These are phyloP conservation scores for Ormyrus labotus DNA, from an alignment of 2,888 invertebrate genomes.

Conservation along the genomic window DNA sequence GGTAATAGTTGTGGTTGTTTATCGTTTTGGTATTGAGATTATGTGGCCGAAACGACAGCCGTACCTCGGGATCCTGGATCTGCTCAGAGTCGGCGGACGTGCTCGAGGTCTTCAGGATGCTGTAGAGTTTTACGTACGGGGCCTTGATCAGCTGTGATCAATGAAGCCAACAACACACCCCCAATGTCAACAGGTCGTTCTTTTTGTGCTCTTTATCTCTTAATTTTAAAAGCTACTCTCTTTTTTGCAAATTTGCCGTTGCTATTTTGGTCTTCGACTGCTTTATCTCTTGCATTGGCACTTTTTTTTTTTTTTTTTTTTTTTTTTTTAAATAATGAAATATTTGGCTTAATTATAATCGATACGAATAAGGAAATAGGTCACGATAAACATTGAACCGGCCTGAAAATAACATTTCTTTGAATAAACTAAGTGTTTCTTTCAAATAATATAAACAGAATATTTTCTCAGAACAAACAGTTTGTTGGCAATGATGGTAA, in stretches of 20 bases:
- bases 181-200: constrained; percentile 58
- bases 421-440: neutral
- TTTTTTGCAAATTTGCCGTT: neutral
- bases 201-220: constrained; percentile 2
- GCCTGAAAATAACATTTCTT: neutral
- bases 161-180: constrained; percentile 60
- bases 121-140: constrained; percentile 97
- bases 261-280: too few relatives aligned
- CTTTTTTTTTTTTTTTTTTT: too few relatives aligned
- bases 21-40: constrained; percentile 25
- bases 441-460: too few relatives aligned
- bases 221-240: constrained; percentile 24
- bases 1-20: constrained; percentile 52
- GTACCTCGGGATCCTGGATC: constrained; percentile 75
- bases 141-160: constrained; percentile 93
- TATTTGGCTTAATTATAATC: too few relatives aligned
- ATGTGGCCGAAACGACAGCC: constrained; percentile 56
- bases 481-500: constrained; percentile 14
- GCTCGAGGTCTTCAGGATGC: constrained; percentile 95
- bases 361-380: too few relatives aligned
- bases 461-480: constrained; percentile 10
- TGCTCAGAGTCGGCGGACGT: constrained; percentile 83
- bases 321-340: too few relatives aligned
- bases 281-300: too few relatives aligned
- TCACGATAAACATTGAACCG: too few relatives aligned